Conservation (phyloP, 2,888 invertebrate species). For the Sarcophaga variegata region DNA sequence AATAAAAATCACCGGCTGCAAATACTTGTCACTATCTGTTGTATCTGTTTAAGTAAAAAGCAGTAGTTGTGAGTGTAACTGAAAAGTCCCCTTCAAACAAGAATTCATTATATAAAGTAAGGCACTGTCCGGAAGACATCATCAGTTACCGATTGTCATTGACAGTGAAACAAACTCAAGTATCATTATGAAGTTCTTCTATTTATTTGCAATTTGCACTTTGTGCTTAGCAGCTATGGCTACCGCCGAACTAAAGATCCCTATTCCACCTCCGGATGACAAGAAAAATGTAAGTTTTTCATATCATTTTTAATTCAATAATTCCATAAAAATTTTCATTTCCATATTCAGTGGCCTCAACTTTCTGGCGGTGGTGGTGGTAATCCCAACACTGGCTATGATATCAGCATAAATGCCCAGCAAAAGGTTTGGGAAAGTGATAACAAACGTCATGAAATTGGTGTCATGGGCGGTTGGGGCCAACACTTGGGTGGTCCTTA, state of each 20-base stretch:
- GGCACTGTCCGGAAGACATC: too few species aligned
- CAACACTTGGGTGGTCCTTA: slow-evolving; percentile 79
- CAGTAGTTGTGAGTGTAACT: too few species aligned
- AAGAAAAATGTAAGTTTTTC: background rate
- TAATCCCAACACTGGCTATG: slow-evolving; percentile 72
- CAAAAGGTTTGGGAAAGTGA: slow-evolving; percentile 77
- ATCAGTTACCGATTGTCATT: too few species aligned
- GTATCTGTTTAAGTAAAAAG: too few species aligned
- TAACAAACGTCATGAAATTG: slow-evolving; percentile 71
- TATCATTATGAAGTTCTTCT: too few species aligned
- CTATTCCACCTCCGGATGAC: background rate
- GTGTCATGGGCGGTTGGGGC: slow-evolving; percentile 74
- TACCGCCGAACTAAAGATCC: background rate
- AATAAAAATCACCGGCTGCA: too few species aligned
- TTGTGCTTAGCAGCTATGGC: too few species aligned
- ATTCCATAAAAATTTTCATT: background rate
- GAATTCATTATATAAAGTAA: too few species aligned
- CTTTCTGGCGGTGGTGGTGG: slow-evolving; percentile 71
- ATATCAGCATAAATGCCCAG: slow-evolving; percentile 73
- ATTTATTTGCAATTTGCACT: too few species aligned
- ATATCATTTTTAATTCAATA: background rate
- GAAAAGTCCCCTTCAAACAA: too few species aligned
- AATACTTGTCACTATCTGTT: too few species aligned
- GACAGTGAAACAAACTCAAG: too few species aligned
- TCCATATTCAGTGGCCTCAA: slow-evolving; percentile 25